These are phyloP conservation scores for Tarsius wallacei DNA, from an alignment of 2,797 vertebrate species.

Conservation along the genomic window DNA sequence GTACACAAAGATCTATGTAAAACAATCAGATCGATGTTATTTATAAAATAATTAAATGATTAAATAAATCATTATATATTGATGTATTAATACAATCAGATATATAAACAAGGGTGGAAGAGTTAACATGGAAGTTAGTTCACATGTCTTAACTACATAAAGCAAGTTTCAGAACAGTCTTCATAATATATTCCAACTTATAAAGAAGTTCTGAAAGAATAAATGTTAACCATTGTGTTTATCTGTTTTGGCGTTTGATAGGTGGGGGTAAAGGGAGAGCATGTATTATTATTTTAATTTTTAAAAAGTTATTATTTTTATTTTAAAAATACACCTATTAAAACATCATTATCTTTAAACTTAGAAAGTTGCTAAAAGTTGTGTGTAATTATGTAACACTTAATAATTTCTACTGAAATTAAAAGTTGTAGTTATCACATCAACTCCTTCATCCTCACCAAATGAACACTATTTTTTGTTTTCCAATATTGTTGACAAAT, in stretches of 20 bases:
- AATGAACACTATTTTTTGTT: neutral
- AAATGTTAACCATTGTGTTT: neutral
- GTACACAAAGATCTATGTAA: neutral
- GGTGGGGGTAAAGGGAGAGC: neutral
- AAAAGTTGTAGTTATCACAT: neutral
- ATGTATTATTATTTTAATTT: neutral
- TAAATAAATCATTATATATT: neutral
- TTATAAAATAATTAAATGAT: constrained; percentile 25
- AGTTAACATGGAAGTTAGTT: neutral
- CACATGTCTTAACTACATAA: neutral
- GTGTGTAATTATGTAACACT: neutral
- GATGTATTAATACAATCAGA: neutral
- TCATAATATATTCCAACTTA: neutral
- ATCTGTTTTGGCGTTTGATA: constrained; percentile 19
- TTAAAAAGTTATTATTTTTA: neutral
- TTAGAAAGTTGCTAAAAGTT: neutral
- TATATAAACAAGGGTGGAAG: neutral
- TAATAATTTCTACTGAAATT: constrained; percentile 28
- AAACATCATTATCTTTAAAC: neutral
- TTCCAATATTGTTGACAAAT: constrained; percentile 1
- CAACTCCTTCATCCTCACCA: neutral
- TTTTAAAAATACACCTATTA: neutral
- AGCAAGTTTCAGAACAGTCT: neutral
- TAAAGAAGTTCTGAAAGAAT: neutral
- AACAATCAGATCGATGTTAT: neutral